Evolutionary conservation across 2,113 vertebrate genomes (phyloP).

Genomic region (Stegostoma tigrinum): DNA sequence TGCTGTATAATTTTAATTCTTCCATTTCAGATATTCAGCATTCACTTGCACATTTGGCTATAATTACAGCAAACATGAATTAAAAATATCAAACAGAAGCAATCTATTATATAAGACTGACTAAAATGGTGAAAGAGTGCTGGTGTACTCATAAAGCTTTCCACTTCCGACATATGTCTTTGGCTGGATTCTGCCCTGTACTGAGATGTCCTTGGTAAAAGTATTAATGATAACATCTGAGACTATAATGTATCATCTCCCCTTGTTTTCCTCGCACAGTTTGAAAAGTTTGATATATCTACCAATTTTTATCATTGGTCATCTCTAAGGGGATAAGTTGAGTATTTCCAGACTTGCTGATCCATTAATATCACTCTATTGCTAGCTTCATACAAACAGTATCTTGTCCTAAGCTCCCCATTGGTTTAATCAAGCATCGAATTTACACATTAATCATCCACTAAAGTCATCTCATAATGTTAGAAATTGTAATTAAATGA

Average conservation of each 20-base stretch:
- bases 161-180: neutral
- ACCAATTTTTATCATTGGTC: neutral
- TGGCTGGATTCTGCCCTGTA: neutral
- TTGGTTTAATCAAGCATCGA: neutral
- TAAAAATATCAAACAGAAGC: neutral
- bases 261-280: neutral
- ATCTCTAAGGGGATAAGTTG: neutral
- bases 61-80: neutral
- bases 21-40: neutral
- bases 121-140: neutral
- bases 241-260: neutral
- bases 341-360: neutral
- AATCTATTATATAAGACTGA: neutral
- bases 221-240: neutral
- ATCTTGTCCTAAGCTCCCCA: neutral
- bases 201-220: neutral
- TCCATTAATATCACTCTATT: neutral
- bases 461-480: neutral
- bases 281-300: neutral
- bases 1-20: neutral
- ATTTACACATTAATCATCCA: neutral
- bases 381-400: neutral
- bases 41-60: neutral
- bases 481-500: neutral
- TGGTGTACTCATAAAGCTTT: neutral